These are phyloP conservation scores for Callaeas wilsoni DNA, from an alignment of 2,113 vertebrate genomes.

Conservation along the genomic window DNA sequence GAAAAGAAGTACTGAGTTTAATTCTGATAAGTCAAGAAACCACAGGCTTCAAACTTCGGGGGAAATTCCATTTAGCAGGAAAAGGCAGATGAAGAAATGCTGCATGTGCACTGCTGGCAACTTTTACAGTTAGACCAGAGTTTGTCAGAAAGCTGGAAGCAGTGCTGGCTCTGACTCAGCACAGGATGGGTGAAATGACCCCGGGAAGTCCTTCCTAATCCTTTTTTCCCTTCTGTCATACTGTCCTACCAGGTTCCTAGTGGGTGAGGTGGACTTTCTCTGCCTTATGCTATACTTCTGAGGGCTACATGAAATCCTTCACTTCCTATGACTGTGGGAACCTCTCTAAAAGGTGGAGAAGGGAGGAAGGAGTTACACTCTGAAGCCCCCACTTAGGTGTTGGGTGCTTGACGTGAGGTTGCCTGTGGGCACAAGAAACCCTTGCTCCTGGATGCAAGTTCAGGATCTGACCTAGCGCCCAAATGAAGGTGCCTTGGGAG, in stretches of 20 bases:
- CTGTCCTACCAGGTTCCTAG: background rate
- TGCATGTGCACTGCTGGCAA: background rate
- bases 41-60: background rate
- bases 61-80: background rate
- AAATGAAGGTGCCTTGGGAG: background rate
- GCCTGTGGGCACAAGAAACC: background rate
- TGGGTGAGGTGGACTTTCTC: background rate
- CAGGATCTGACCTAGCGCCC: background rate
- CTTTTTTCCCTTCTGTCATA: fast-evolving
- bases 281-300: background rate
- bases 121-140: background rate
- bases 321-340: background rate
- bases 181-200: background rate
- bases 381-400: background rate
- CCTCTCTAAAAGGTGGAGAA: background rate
- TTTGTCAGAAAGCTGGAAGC: background rate
- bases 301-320: background rate
- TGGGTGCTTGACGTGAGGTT: background rate
- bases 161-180: background rate
- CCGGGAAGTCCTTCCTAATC: background rate
- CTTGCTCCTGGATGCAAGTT: background rate
- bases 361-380: background rate
- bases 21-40: background rate
- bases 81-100: background rate
- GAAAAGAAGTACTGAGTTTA: conserved; percentile 14